Evolutionary conservation across 2,797 vertebrate genomes (phyloP), one percentile per base, ranked within the genome.

Genomic region (Schizothorax lantsangensis): DNA sequence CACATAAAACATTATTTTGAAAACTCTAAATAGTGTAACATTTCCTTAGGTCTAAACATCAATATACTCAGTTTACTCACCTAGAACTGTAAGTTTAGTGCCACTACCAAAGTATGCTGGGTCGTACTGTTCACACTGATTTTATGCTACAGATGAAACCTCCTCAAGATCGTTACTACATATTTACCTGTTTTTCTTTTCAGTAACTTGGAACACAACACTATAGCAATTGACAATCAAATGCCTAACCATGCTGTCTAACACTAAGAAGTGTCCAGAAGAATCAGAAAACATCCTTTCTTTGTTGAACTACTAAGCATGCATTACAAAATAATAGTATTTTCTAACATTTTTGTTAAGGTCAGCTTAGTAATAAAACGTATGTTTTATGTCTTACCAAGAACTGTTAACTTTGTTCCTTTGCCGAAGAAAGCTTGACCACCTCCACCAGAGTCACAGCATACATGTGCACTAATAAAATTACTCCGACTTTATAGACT

Each of bases 371-470:
- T 17, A 71, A 47, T 62, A n/a, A 6, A 79, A 26, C 1, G 3
- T 45, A 9, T 4, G 3, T 15, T 6, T 79, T 23, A 40, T 36
- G 1, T 88, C 93, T 94, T 87, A 94, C 93, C 94, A 9, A 95
- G 85, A 88, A 95, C 93, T 0, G 92, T 95, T 71, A 95, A 88
- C 89, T 93, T 95, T 38, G 93, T 94, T 90, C 94, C 94, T 84
- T 79, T 81, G 83, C 93, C 93, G 81, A 94, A 94, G 86, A 90
- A 91, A 0, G 91, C 92, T 87, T 88, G 84, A 19, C 2, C 19
- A 19, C 2, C 19, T 33, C 49, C 75, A 9, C 84, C 66, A 84
- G 74, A 30, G 73, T 78, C 74, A 84, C 83, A 79, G 83, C 74
- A 78, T 36, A 30, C 4, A 69, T 6, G 17, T 84, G 62, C 83